Percentiles rank a stretch among this genome's conserved stretches.
These are phyloP conservation scores for Pachycephala philippinensis DNA, from an alignment of 2,113 vertebrate genomes.

Conservation along the genomic window DNA sequence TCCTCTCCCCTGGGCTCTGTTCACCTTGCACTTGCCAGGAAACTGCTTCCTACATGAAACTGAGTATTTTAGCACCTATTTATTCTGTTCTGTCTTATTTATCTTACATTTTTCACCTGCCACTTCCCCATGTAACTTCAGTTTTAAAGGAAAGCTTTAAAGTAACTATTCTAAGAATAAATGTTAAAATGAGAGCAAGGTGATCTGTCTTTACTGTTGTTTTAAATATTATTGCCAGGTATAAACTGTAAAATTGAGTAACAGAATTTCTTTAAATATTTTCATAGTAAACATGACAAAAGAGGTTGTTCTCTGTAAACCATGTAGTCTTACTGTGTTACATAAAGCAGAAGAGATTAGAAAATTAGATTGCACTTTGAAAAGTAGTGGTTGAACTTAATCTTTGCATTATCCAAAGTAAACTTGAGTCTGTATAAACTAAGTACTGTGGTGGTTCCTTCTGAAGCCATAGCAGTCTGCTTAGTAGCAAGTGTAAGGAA, in stretches of 20 bases:
- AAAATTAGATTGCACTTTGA: not conserved
- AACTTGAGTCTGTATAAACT: not conserved
- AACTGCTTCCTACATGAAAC: not conserved
- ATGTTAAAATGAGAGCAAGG: not conserved
- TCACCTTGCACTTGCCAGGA: not conserved
- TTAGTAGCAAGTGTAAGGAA: not conserved
- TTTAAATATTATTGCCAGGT: not conserved
- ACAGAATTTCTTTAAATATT: not conserved
- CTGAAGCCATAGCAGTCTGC: not conserved
- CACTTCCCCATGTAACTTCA: not conserved
- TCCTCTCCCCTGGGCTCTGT: not conserved
- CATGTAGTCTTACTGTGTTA: not conserved
- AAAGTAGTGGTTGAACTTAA: not conserved
- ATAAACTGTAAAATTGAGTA: not conserved
- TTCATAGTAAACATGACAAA: not conserved
- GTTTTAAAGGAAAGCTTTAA: not conserved
- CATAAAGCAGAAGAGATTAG: not conserved
- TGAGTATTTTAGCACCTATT: not conserved
- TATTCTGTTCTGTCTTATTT: not conserved
- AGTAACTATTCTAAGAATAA: not conserved
- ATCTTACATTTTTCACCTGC: not conserved
- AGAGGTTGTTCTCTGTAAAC: not conserved
- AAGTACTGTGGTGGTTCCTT: not conserved
- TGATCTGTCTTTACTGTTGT: not conserved
- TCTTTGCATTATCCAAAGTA: not conserved